phyloP scores from a whole-genome alignment of 1,140 invertebrate genomes.

The Drosophila tropicalis region DNA sequence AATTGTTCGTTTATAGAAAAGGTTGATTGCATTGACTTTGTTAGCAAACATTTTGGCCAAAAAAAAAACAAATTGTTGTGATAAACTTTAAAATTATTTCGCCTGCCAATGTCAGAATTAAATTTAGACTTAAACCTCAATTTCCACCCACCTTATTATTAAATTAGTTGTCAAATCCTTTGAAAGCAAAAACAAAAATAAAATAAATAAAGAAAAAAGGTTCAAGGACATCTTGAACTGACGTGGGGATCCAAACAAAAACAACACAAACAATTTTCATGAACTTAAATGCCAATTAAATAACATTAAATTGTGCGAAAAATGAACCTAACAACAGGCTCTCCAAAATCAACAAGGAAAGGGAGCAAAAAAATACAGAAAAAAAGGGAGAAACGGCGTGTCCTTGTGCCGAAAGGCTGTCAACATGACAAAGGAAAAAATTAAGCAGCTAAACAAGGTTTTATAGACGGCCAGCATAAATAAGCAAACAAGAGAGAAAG shows the following conservation, averaged over 20 bases:
- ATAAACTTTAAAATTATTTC: slow-evolving; percentile 6
- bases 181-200: slow-evolving; percentile 8
- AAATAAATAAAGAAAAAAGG: slow-evolving; percentile 34
- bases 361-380: slow-evolving; percentile 1
- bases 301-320: slow-evolving; percentile 81
- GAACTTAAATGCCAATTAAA: slow-evolving; percentile 80
- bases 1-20: not conserved
- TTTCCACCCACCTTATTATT: not conserved
- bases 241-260: slow-evolving; percentile 23
- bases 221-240: slow-evolving; percentile 31
- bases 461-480: slow-evolving; percentile 64
- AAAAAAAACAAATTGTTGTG: not conserved
- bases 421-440: slow-evolving; percentile 80
- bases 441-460: slow-evolving; percentile 80
- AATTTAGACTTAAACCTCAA: not conserved
- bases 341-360: slow-evolving; percentile 21
- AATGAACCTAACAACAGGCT: slow-evolving; percentile 58
- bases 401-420: slow-evolving; percentile 68
- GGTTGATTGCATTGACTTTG: not conserved
- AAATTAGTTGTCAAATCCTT: slow-evolving; percentile 14
- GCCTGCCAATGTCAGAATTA: not conserved
- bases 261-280: slow-evolving; percentile 62
- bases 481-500: slow-evolving; percentile 62
- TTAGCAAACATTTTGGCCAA: not conserved
- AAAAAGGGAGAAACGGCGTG: slow-evolving; percentile 9